Conservation (phyloP, 2,888 invertebrate genomes). For the Meliscaeva auricollis region DNA sequence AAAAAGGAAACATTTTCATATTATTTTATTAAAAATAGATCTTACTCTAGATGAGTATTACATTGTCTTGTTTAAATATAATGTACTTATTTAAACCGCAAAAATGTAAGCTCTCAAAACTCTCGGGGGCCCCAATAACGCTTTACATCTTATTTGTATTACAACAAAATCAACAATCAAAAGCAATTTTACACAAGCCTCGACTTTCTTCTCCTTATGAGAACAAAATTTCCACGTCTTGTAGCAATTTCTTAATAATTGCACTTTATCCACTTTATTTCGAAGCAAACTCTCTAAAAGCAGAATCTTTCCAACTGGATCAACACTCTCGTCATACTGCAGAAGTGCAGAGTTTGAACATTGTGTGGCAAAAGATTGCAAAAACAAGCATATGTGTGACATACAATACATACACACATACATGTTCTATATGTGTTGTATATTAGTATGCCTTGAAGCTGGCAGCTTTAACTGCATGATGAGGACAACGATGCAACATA, state of each 20-base stretch:
- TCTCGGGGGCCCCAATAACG: neutral
- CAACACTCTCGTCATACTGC: conserved; percentile 11
- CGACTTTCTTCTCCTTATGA: neutral
- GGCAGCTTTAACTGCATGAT: conserved; percentile 43
- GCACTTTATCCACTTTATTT: conserved; percentile 33
- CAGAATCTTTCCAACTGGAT: conserved; percentile 34
- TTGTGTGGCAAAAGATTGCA: conserved; percentile 47
- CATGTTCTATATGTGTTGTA: neutral
- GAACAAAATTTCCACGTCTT: conserved; percentile 25
- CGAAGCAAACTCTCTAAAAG: conserved; percentile 6
- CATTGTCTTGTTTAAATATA: neutral
- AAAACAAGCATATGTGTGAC: conserved; percentile 16
- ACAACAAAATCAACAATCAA: conserved; percentile 18
- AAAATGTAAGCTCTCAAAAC: neutral
- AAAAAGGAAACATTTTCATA: too few relatives aligned
- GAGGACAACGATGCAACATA: conserved; percentile 49
- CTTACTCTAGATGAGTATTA: too few relatives aligned
- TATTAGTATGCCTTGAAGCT: conserved; percentile 20
- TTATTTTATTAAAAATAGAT: too few relatives aligned
- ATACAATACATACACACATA: neutral
- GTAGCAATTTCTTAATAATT: conserved; percentile 50
- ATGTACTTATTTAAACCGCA: neutral
- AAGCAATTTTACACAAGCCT: conserved; percentile 28
- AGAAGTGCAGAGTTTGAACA: conserved; percentile 10
- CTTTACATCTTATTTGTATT: conserved; percentile 8